Evolutionary conservation across 1,140 invertebrate species (phyloP), one percentile per base, ranked within the genome.

Genomic region (Drosophila burlai): DNA sequence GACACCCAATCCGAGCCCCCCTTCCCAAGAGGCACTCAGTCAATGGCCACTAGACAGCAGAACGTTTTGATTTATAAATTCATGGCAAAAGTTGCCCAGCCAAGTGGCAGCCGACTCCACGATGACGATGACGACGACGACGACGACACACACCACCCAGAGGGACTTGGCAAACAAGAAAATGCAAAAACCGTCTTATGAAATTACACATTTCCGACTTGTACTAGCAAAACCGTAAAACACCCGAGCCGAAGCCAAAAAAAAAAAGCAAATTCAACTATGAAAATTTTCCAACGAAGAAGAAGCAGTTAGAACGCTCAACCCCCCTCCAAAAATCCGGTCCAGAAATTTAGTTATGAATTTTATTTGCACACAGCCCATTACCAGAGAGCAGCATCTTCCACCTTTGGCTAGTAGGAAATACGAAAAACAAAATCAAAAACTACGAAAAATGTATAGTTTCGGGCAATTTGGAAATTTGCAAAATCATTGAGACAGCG

Each of bases 151-250:
- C 61, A 77, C 78, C 78, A 81, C 78, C 80, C 55, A 81, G 67
- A 81, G 67, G 58, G 73, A 77, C 80, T 81, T 81, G 80, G 73
- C 82, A 83, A 75, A 50, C 78, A 85, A 75, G 64, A 81, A 81
- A 81, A 76, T 77, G 80, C 83, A 81, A 81, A 90, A 89, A 85
- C 76, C 85, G 75, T 89, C 85, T 90, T 90, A 85, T 85, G 85
- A 89, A 89, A 89, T 89, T 89, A 89, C 85, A 90, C 85, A 89
- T 89, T 89, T 89, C 85, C 85, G 85, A 89, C 85, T 89, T 89
- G 84, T 89, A 89, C 77, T 74, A 89, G 77, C 85, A 87, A 76
- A 64, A 40, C 42, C 43, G 31, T 68, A 71, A 60, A 72, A 29
- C 54, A 73, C 69, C 69, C 46, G 71, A 60, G 79, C 79, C 81